Conservation (phyloP, 2,113 vertebrate species). For the Saguinus imperator region DNA sequence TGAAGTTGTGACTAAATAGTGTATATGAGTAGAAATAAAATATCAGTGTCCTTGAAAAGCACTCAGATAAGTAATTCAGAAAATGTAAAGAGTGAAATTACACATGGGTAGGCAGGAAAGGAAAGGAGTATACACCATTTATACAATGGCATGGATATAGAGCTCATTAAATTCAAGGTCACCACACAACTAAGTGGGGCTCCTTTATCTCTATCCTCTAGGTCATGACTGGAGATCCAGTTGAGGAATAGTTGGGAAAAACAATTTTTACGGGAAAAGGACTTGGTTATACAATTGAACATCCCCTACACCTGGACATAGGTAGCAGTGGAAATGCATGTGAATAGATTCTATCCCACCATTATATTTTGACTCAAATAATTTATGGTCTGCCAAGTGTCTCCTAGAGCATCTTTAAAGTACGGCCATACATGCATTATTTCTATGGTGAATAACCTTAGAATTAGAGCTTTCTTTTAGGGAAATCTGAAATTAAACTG, state of each 20-base stretch:
- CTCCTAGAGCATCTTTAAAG: not conserved
- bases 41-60: not conserved
- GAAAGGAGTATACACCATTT: not conserved
- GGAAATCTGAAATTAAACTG: not conserved
- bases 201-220: accelerated
- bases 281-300: not conserved
- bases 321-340: no score
- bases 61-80: not conserved
- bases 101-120: not conserved
- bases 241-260: not conserved
- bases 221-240: not conserved
- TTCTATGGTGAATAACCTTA: not conserved
- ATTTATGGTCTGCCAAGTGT: not conserved
- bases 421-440: not conserved
- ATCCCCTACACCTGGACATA: not conserved
- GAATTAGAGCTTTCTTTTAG: not conserved
- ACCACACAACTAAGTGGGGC: not conserved
- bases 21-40: not conserved
- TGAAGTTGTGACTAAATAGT: not conserved
- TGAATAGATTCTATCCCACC: not conserved
- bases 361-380: not conserved
- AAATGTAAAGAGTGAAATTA: not conserved
- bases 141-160: not conserved
- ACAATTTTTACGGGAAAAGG: not conserved
- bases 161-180: not conserved